Conservation (phyloP, 1,140 invertebrate species). For the Papilio helenus region DNA sequence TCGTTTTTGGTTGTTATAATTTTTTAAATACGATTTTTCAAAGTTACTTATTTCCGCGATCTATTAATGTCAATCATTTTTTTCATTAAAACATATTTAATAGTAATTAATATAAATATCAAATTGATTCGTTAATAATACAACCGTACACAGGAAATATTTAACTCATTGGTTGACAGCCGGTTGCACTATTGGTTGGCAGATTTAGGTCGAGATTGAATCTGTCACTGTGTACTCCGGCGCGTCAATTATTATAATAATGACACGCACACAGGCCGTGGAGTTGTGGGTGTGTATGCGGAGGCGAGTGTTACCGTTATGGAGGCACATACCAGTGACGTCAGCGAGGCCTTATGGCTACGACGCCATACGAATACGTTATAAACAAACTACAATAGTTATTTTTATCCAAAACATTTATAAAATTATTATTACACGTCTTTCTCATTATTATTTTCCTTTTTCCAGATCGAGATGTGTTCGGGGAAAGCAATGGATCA, state of each 20-base stretch:
- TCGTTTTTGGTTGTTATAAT: slow-evolving; percentile 14
- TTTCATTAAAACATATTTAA: not conserved
- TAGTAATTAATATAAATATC: not conserved
- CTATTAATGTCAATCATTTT: not conserved
- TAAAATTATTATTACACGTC: slow-evolving; percentile 18
- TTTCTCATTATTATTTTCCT: slow-evolving; percentile 42
- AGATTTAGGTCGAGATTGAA: slow-evolving; percentile 68
- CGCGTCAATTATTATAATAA: slow-evolving; percentile 68
- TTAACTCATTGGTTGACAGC: slow-evolving; percentile 47
- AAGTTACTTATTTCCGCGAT: not conserved
- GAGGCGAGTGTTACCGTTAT: slow-evolving; percentile 80
- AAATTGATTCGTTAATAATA: slow-evolving; percentile 30
- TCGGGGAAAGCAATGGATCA: slow-evolving; percentile 67
- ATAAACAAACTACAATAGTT: slow-evolving; percentile 63
- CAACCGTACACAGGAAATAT: slow-evolving; percentile 46
- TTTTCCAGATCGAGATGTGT: slow-evolving; percentile 80
- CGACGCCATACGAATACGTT: slow-evolving; percentile 75
- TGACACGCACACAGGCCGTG: slow-evolving; percentile 56
- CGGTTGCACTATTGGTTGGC: slow-evolving; percentile 27
- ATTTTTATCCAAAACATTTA: slow-evolving; percentile 42
- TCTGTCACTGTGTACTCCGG: slow-evolving; percentile 59
- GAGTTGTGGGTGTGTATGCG: slow-evolving; percentile 61
- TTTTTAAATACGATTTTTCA: not conserved
- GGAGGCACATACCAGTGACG: slow-evolving; percentile 81
- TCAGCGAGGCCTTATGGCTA: slow-evolving; percentile 75